These are phyloP conservation scores for Aromia moschata DNA, from an alignment of 2,888 invertebrate species.

Conservation along the genomic window DNA sequence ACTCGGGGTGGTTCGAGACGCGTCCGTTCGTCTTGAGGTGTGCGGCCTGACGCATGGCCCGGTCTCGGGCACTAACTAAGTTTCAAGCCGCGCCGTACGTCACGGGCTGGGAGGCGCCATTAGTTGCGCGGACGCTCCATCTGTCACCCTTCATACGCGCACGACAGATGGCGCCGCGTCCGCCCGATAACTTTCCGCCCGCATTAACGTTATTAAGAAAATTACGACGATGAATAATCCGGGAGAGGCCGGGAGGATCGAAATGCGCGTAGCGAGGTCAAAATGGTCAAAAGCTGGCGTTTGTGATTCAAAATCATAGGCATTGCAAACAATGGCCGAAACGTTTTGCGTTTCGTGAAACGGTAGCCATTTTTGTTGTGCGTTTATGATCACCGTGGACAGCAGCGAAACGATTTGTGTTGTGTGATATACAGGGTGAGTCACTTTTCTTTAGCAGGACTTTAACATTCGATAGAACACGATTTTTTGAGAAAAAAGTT, in stretches of 20 bases:
- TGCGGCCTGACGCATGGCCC: constrained; percentile 36
- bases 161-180: constrained; percentile 44
- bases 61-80: constrained; percentile 47
- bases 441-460: too few species aligned
- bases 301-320: too few species aligned
- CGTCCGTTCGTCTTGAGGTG: constrained; percentile 31
- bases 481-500: too few species aligned
- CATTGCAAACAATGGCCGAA: too few species aligned
- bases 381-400: too few species aligned
- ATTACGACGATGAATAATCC: constrained; percentile 22
- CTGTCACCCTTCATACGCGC: constrained; percentile 49
- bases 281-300: too few species aligned
- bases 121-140: constrained; percentile 48
- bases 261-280: too few species aligned
- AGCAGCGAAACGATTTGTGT: too few species aligned
- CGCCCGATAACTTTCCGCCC: constrained; percentile 21
- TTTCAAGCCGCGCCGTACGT: constrained; percentile 50
- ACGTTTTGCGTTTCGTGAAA: too few species aligned
- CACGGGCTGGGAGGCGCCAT: constrained; percentile 41
- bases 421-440: too few species aligned
- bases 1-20: constrained; percentile 18
- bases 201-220: constrained; percentile 25
- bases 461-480: too few species aligned
- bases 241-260: neutral
- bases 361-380: too few species aligned